Evolutionary conservation across 2,113 vertebrate species (phyloP).

Genomic region (Myrmecophaga tridactyla): DNA sequence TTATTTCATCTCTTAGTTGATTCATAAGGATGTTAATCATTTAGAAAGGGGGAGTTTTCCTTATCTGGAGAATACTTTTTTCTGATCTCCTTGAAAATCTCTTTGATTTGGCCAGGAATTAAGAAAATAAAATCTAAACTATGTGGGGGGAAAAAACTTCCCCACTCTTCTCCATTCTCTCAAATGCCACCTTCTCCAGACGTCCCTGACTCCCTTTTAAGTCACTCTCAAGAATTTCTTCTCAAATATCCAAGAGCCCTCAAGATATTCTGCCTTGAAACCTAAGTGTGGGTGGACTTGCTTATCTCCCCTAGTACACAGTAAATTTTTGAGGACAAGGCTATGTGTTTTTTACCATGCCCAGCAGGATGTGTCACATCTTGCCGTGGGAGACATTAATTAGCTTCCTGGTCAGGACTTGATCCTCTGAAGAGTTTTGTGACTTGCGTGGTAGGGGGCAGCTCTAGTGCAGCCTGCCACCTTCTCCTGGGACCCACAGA

Average conservation of each 20-base stretch:
- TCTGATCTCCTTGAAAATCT: slow-evolving; percentile 69
- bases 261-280: background rate
- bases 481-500: too few relatives aligned
- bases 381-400: background rate
- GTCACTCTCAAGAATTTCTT: background rate
- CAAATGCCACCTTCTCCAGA: background rate
- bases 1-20: slow-evolving; percentile 65
- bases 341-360: accelerated
- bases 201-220: background rate
- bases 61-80: slow-evolving; percentile 67
- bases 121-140: slow-evolving; percentile 66
- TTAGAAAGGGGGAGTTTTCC: slow-evolving; percentile 62
- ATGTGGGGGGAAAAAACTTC: slow-evolving; percentile 59
- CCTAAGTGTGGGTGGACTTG: background rate
- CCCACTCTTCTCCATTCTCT: background rate
- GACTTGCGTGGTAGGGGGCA: too few relatives aligned
- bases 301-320: background rate
- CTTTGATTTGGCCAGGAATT: slow-evolving; percentile 71
- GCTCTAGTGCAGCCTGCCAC: too few relatives aligned
- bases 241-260: too few relatives aligned
- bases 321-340: background rate
- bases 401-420: background rate
- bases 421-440: background rate
- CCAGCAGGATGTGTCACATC: accelerated
- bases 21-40: slow-evolving; percentile 67